A percentile compares a stretch with the other conserved stretches of the same genome.
Conservation (phyloP, 2,113 vertebrate species). For the Bungarus multicinctus region DNA sequence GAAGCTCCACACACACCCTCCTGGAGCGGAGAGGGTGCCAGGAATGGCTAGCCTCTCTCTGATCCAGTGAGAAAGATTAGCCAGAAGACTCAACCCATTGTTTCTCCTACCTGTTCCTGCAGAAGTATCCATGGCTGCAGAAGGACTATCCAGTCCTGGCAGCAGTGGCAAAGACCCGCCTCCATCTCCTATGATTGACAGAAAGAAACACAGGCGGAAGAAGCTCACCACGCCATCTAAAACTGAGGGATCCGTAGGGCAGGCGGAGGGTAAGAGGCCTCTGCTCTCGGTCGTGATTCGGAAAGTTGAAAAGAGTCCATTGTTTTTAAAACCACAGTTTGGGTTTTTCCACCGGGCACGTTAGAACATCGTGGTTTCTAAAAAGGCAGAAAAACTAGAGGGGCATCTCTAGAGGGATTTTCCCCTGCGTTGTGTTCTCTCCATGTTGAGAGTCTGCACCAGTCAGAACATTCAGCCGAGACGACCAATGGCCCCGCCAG, state of each 20-base stretch:
- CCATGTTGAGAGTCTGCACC: background rate
- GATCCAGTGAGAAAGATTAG: background rate
- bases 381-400: background rate
- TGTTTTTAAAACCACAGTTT: no score
- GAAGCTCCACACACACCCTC: no score
- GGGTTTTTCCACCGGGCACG: background rate
- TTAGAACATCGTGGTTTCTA: background rate
- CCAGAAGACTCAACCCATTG: background rate
- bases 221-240: conserved; percentile 88
- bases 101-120: background rate
- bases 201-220: conserved; percentile 93
- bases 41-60: background rate
- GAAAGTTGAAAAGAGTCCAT: background rate
- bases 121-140: conserved; percentile 51
- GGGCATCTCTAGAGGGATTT: background rate
- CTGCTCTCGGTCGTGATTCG: fast-evolving
- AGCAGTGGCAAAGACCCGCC: conserved; percentile 72
- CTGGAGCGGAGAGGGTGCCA: background rate
- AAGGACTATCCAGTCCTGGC: conserved; percentile 69
- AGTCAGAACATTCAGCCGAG: background rate
- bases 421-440: background rate
- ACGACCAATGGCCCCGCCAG: background rate
- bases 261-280: conserved; percentile 85
- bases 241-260: conserved; percentile 83
- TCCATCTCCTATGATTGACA: conserved; percentile 86